Evolutionary conservation across 2,113 vertebrate genomes (phyloP).

Genomic region (Salvelinus namaycush): DNA sequence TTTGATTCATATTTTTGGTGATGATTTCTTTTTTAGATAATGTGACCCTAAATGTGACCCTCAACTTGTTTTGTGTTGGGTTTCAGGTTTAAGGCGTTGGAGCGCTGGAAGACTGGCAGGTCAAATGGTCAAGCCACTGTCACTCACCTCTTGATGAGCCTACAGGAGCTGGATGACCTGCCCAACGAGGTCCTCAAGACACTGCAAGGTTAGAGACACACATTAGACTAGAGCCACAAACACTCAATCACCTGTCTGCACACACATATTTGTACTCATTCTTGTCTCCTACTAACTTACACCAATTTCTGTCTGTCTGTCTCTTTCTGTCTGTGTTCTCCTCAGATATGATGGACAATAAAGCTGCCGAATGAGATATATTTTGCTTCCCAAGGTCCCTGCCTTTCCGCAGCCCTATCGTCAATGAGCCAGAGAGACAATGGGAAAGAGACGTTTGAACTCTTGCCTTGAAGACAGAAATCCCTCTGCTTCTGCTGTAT

Average conservation of each 20-base stretch:
- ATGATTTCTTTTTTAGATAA: too few species aligned
- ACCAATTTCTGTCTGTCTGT: background rate
- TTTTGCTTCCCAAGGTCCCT: constrained; percentile 11
- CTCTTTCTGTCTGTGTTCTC: constrained; percentile 10
- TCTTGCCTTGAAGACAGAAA: constrained; percentile 15
- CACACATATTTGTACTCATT: background rate
- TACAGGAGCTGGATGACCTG: constrained; percentile 58
- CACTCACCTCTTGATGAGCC: constrained; percentile 44
- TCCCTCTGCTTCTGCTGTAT: background rate
- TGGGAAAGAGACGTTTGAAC: background rate
- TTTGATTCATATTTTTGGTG: too few species aligned
- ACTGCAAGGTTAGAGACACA: constrained; percentile 68
- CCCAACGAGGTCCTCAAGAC: constrained; percentile 67
- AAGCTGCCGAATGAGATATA: constrained; percentile 35
- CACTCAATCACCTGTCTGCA: background rate
- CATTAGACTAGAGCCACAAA: background rate
- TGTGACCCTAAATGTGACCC: too few species aligned
- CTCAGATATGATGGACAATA: constrained; percentile 58
- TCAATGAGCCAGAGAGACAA: constrained; percentile 30
- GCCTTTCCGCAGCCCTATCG: background rate
- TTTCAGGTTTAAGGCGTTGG: constrained; percentile 65
- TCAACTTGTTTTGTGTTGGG: too few species aligned
- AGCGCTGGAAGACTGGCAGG: constrained; percentile 75
- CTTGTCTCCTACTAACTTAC: background rate
- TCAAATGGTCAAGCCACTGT: constrained; percentile 59